A percentile compares a stretch with the other conserved stretches of the same genome.
These are phyloP conservation scores for Harlomillsia oculata DNA, from an alignment of 1,140 invertebrate species.

Conservation along the genomic window DNA sequence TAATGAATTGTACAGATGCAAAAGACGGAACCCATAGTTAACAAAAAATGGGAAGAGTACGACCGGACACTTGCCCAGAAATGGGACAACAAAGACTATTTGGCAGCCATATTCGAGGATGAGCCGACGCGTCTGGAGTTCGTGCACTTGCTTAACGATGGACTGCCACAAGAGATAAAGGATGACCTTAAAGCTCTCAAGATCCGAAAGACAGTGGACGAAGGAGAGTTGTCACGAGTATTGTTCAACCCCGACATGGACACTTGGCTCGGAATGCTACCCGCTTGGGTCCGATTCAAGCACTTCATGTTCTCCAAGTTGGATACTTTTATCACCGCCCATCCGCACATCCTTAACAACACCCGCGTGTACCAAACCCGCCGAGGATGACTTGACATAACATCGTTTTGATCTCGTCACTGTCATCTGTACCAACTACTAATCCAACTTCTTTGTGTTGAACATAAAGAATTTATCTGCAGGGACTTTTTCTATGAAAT, in stretches of 20 bases:
- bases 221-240: background rate
- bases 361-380: conserved; percentile 5
- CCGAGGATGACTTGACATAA: no score
- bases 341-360: conserved; percentile 1
- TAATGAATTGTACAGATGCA: no score
- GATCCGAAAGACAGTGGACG: background rate
- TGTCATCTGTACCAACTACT: no score
- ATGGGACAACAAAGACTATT: conserved; percentile 3
- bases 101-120: conserved; percentile 10
- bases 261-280: conserved; percentile 3
- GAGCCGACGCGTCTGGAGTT: conserved; percentile 3
- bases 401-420: no score
- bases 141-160: conserved; percentile 2
- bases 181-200: background rate
- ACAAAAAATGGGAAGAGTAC: no score
- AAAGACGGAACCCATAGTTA: no score
- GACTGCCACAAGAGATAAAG: conserved; percentile 1
- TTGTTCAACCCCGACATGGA: conserved; percentile 8
- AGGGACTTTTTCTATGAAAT: no score
- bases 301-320: conserved; percentile 10
- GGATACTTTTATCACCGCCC: background rate
- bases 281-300: conserved; percentile 4
- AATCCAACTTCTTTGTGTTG: no score
- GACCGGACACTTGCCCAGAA: conserved; percentile 2
- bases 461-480: no score